Evolutionary conservation across 2,888 invertebrate genomes (phyloP), one percentile per base, ranked within the genome.

Genomic region (Polietes domitor): DNA sequence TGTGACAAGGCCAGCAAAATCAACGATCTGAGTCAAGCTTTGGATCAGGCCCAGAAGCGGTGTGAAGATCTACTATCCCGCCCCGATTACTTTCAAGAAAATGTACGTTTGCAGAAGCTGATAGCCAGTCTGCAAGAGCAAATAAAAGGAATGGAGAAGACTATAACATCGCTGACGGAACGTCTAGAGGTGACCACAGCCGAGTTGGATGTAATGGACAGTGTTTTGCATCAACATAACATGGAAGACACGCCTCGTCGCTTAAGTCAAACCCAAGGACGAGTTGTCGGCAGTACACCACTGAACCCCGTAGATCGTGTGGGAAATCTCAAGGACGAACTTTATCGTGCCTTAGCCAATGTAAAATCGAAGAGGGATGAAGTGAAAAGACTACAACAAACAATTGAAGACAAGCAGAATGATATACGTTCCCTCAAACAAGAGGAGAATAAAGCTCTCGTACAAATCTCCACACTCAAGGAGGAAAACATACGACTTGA

Each of bases 1-100:
- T 92, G 94, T 65, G 95, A 95, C 55, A 95, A 95, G 85, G 94
- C 94, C 0, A 93, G 93, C 0, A 94, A 94, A 17, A 94, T 95
- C 80, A 95, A 95, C 89, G 93, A 94, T 61, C 87, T 95, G n/a
- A 94, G 94, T 0, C 91, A 92, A 24, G 94, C 94, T 24, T 87
- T 95, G 65, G 94, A 94, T 83, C 93, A 94, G 6, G 94, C 95
- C 0, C 95, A 95, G 86, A 86, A 90, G 7, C 93, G 92, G 53
- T 93, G 91, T 85, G 91, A 92, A 9, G 92, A 93, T 82, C 85
- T 93, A 1, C 82, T 88, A 15, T 82, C 85, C 0, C 89, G 88
- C 17, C 88, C 89, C n/a, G 89, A 89, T 74, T 89, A 89, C 68
- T 88, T 89, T 0, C 86, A 87, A 72, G 92, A 92, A 74, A 91